Evolutionary conservation across 2,797 vertebrate genomes (phyloP).

Genomic region (Manis crassicaudata): DNA sequence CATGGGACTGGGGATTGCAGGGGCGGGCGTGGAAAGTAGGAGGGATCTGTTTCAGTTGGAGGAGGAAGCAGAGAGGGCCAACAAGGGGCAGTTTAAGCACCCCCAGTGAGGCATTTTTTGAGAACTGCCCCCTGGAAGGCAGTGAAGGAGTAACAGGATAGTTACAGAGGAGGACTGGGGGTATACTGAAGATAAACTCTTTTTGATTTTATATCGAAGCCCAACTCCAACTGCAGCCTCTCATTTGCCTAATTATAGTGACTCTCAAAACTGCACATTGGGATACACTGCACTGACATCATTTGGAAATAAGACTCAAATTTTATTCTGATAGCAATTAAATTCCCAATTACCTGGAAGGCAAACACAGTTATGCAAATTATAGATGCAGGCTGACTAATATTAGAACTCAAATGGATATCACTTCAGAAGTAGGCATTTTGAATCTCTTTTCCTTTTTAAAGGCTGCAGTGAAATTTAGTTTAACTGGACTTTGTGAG

Average conservation of each 20-base stretch:
- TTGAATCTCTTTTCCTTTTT: conserved; percentile 57
- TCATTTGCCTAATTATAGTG: conserved; percentile 54
- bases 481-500: conserved; percentile 70
- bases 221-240: conserved; percentile 20
- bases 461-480: conserved; percentile 70
- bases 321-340: conserved; percentile 78
- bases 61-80: background rate
- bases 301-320: conserved; percentile 71
- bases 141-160: background rate
- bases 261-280: conserved; percentile 56
- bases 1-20: too few species aligned
- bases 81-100: background rate
- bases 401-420: conserved; percentile 66
- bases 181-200: background rate
- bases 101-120: background rate
- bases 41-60: background rate
- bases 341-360: conserved; percentile 75
- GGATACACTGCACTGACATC: conserved; percentile 52
- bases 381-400: conserved; percentile 67
- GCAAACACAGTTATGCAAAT: conserved; percentile 76
- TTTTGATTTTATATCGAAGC: conserved; percentile 25
- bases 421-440: conserved; percentile 66
- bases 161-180: background rate
- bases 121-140: background rate
- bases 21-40: background rate